phyloP scores from a whole-genome alignment of 53 echinoderm and acorn worm species.

The Hippasteria phrygiana region DNA sequence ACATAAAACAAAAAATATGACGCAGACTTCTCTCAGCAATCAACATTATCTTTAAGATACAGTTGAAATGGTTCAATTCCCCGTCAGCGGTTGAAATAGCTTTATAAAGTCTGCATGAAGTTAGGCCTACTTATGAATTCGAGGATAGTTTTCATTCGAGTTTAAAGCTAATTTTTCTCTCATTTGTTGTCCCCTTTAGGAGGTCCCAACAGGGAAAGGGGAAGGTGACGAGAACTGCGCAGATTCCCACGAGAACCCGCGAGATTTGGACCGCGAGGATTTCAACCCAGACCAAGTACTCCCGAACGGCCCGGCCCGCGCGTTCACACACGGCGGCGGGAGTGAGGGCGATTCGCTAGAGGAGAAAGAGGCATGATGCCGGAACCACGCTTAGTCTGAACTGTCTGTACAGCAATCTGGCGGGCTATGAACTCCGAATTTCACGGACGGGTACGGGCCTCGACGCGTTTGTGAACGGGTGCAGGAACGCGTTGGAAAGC shows the following conservation, averaged over 20 bases:
- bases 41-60: too few species aligned
- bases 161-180: not conserved
- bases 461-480: too few species aligned
- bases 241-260: conserved; percentile 39
- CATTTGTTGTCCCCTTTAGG: conserved; percentile 27
- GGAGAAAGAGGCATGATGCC: conserved; percentile 28
- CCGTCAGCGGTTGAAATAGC: too few species aligned
- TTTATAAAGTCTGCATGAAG: too few species aligned
- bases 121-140: too few species aligned
- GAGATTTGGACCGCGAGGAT: conserved; percentile 37
- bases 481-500: too few species aligned
- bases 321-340: conserved; percentile 28
- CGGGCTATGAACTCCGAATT: too few species aligned
- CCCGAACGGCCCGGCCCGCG: not conserved
- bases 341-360: conserved; percentile 39
- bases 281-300: conserved; percentile 33
- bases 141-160: not conserved
- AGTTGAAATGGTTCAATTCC: too few species aligned
- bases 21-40: too few species aligned
- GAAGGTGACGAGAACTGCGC: conserved; percentile 63
- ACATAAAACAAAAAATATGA: too few species aligned
- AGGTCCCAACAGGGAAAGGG: conserved; percentile 69
- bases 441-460: too few species aligned
- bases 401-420: too few species aligned
- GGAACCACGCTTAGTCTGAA: not conserved